phyloP scores from a whole-genome alignment of 2,888 invertebrate genomes.

The Fragum sueziense region DNA sequence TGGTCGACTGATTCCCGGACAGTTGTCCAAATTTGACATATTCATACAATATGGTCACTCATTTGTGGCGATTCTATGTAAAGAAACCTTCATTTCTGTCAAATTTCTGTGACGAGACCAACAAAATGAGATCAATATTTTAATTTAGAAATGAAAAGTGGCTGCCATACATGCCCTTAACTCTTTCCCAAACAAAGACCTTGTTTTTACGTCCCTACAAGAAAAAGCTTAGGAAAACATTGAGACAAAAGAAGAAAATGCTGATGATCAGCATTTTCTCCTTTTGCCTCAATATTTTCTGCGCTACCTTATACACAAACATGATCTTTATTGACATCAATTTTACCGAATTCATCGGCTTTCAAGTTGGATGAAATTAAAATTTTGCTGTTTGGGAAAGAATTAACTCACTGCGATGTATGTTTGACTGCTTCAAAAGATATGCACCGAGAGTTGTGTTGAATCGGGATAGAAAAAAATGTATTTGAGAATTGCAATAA shows the following conservation, averaged over 20 bases:
- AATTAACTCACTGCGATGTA: too few relatives aligned
- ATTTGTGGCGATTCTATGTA: neutral
- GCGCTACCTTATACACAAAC: too few relatives aligned
- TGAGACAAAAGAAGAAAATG: too few relatives aligned
- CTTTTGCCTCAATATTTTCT: too few relatives aligned
- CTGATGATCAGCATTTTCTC: too few relatives aligned
- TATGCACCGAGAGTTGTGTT: too few relatives aligned
- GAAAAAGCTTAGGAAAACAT: too few relatives aligned
- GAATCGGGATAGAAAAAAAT: too few relatives aligned
- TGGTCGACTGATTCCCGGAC: neutral
- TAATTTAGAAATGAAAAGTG: neutral
- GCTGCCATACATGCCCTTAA: neutral
- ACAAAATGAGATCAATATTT: neutral
- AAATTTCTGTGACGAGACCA: neutral
- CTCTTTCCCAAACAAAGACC: too few relatives aligned
- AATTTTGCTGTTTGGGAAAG: neutral
- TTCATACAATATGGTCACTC: slow-evolving; percentile 4
- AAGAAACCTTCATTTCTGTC: slow-evolving; percentile 10
- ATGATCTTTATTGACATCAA: neutral
- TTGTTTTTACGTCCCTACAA: too few relatives aligned
- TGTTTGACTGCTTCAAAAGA: too few relatives aligned
- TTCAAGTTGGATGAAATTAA: neutral
- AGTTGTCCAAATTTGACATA: neutral
- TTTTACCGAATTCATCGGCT: neutral
- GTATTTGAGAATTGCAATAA: too few relatives aligned